Evolutionary conservation across 2,797 vertebrate species (phyloP), one percentile per base, ranked within the genome.

Genomic region (Oreonectes daqikongensis): DNA sequence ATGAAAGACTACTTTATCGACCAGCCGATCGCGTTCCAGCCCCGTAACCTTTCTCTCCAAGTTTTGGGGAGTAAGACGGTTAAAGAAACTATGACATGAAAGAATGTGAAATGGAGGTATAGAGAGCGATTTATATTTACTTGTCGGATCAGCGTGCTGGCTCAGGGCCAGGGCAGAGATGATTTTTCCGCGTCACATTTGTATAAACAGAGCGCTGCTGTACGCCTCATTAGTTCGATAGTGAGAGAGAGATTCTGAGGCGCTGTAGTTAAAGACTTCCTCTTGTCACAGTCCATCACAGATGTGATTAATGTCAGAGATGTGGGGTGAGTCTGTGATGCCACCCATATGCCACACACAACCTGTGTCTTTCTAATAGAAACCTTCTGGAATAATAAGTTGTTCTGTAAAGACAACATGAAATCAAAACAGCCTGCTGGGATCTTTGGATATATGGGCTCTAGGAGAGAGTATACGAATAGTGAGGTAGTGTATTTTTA

Each of bases 271-370:
- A 81, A 79, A 84, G 65, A 79, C 79, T 79, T 79, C 77, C 73
- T 35, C 53, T 60, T 77, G 81, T 79, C 77, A 82, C 59, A 82
- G 72, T 68, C 69, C 79, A 68, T 79, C 77, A 82, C 75, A 81
- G 71, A 48, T 40, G 69, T 83, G 86, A 87, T 88, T 88, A 88
- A 90, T 87, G 79, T 87, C 87, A 50, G 81, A 83, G 78, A 75
- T 80, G 68, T 46, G 52, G 76, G 55, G 64, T 59, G 48, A 32
- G 59, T 32, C 61, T 38, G 59, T 64, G 53, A 48, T 70, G 70
- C 76, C 66, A 74, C 66, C 35, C 71, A 70, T 68, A 77, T 57
- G 65, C 60, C 72, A 44, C 55, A 40, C 67, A 28, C 26, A 50
- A 64, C 60, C 30, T 68, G 53, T 24, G 53, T 59, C 73, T 59